A percentile compares a stretch with the other conserved stretches of the same genome.
phyloP scores from a whole-genome alignment of 2,888 invertebrate genomes.

The Temnothorax rugatulus region DNA sequence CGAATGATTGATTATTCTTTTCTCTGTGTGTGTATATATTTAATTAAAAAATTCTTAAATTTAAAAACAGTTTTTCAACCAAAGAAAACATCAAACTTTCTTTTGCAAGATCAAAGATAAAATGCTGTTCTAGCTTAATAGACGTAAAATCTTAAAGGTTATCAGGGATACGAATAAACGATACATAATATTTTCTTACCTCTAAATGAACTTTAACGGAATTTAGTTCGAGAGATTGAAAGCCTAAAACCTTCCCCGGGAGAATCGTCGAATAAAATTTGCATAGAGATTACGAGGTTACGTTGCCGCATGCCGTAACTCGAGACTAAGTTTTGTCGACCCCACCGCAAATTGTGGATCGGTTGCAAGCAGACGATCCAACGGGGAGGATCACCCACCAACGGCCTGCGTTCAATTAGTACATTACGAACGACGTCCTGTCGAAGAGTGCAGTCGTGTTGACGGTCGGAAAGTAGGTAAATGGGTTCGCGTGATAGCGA shows the following conservation, averaged over 20 bases:
- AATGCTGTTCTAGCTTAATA: background rate
- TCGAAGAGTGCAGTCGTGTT: conserved; percentile 55
- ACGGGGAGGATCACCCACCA: background rate
- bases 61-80: background rate
- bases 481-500: conserved; percentile 72
- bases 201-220: background rate
- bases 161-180: background rate
- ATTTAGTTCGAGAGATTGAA: background rate
- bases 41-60: background rate
- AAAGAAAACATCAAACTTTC: background rate
- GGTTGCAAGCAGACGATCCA: conserved; percentile 5
- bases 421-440: conserved; percentile 49
- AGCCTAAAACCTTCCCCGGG: background rate
- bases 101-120: background rate
- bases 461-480: conserved; percentile 71
- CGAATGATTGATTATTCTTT: background rate
- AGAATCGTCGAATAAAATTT: conserved; percentile 18
- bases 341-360: conserved; percentile 14
- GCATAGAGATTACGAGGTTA: conserved; percentile 26
- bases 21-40: background rate
- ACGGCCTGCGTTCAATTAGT: conserved; percentile 62
- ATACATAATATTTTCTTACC: background rate
- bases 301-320: background rate
- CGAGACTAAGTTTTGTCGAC: conserved; percentile 1
- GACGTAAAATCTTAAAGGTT: background rate